phyloP scores from a whole-genome alignment of 2,113 vertebrate genomes.

The Tachuris rubrigastra region DNA sequence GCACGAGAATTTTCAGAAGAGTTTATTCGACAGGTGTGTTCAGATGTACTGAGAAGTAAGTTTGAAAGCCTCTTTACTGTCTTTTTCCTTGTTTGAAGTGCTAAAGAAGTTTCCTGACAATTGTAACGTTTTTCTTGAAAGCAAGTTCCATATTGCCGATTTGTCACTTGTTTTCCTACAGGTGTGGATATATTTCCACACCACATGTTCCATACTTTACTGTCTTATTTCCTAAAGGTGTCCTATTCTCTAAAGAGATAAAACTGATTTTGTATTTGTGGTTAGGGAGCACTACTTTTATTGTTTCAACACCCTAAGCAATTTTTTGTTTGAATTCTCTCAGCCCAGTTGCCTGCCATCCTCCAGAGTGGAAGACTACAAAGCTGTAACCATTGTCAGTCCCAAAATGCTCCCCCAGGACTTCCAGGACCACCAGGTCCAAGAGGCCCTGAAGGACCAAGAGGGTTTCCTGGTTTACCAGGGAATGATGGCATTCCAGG shows the following conservation, averaged over 20 bases:
- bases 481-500: slow-evolving; percentile 86
- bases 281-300: neutral
- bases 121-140: neutral
- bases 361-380: slow-evolving; percentile 83
- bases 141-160: neutral
- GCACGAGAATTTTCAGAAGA: slow-evolving; percentile 86
- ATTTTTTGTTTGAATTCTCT: slow-evolving; percentile 48
- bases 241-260: neutral
- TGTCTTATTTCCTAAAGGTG: neutral
- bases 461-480: slow-evolving; percentile 85
- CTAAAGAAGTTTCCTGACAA: neutral
- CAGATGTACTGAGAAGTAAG: slow-evolving; percentile 90
- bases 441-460: slow-evolving; percentile 81
- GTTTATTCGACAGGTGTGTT: slow-evolving; percentile 92
- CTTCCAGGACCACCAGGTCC: slow-evolving; percentile 84
- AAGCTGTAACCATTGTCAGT: slow-evolving; percentile 84
- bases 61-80: slow-evolving; percentile 8
- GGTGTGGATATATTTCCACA: neutral
- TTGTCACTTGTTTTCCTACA: neutral
- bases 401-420: slow-evolving; percentile 79
- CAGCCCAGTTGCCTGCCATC: slow-evolving; percentile 86
- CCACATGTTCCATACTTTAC: neutral
- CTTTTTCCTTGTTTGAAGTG: neutral
- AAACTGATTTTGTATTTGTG: neutral
- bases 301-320: neutral